Conservation (phyloP, 2,888 invertebrate species). For the Polydrusus tereticollis region DNA sequence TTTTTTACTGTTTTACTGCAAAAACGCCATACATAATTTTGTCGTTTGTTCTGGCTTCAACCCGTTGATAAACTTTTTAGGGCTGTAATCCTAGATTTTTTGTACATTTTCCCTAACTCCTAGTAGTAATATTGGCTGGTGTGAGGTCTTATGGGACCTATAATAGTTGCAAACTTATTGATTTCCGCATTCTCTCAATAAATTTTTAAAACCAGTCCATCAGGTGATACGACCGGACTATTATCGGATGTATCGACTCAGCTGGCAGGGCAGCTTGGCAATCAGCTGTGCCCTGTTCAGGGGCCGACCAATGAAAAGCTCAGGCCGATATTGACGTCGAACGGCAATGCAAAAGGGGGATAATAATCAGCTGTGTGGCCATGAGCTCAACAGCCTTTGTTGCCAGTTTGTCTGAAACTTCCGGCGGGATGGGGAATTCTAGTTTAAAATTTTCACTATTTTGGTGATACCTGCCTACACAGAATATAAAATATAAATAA, state of each 20-base stretch:
- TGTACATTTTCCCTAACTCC: too few species aligned
- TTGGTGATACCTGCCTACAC: too few species aligned
- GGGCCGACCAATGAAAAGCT: constrained; percentile 52
- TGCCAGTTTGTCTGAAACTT: constrained; percentile 18
- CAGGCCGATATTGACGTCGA: constrained; percentile 54
- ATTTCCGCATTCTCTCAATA: background rate
- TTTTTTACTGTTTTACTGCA: too few species aligned
- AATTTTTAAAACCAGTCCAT: constrained; percentile 1
- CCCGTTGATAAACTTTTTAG: too few species aligned
- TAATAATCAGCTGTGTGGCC: constrained; percentile 58
- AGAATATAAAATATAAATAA: too few species aligned
- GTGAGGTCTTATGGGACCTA: too few species aligned
- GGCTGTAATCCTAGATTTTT: too few species aligned
- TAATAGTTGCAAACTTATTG: too few species aligned
- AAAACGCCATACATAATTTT: too few species aligned
- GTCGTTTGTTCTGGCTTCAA: too few species aligned
- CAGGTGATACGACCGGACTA: constrained; percentile 4
- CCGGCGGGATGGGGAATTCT: background rate
- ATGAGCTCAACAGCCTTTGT: background rate
- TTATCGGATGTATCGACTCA: constrained; percentile 20
- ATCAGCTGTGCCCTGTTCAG: constrained; percentile 17
- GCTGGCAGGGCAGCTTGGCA: constrained; percentile 16
- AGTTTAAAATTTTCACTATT: too few species aligned
- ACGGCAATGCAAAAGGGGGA: constrained; percentile 43
- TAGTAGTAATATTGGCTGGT: too few species aligned